Conservation (phyloP, 1,140 invertebrate genomes). For the Ganaspis sp. region DNA sequence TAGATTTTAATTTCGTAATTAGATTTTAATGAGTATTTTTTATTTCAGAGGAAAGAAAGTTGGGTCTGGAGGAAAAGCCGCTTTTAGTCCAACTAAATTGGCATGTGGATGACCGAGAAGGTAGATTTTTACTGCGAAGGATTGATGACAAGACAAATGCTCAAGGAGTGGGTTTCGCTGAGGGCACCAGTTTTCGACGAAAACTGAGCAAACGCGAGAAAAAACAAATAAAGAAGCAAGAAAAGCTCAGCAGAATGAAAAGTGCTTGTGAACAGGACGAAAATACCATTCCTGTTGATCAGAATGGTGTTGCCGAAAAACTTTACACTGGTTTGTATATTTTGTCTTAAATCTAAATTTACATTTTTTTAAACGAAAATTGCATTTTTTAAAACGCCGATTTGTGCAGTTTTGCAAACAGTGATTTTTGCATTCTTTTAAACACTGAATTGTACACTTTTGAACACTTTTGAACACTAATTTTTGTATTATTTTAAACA, state of each 20-base stretch:
- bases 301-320: conserved; percentile 93
- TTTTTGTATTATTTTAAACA: too few species aligned
- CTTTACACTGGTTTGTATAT: conserved; percentile 86
- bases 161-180: conserved; percentile 78
- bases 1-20: too few species aligned
- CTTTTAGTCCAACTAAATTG: conserved; percentile 98
- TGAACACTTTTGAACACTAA: too few species aligned
- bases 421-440: too few species aligned
- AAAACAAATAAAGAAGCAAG: conserved; percentile 98
- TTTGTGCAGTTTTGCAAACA: not conserved
- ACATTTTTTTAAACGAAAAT: not conserved
- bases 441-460: too few species aligned
- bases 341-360: not conserved
- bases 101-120: conserved; percentile 98
- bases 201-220: conserved; percentile 99
- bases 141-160: conserved; percentile 87
- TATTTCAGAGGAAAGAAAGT: conserved; percentile 89
- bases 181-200: conserved; percentile 85
- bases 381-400: too few species aligned
- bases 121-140: conserved; percentile 94
- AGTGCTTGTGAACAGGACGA: conserved; percentile 80
- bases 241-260: conserved; percentile 91
- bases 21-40: too few species aligned
- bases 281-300: conserved; percentile 83
- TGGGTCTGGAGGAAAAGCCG: conserved; percentile 94